phyloP scores from a whole-genome alignment of 2,888 invertebrate genomes.

The Alitta virens region DNA sequence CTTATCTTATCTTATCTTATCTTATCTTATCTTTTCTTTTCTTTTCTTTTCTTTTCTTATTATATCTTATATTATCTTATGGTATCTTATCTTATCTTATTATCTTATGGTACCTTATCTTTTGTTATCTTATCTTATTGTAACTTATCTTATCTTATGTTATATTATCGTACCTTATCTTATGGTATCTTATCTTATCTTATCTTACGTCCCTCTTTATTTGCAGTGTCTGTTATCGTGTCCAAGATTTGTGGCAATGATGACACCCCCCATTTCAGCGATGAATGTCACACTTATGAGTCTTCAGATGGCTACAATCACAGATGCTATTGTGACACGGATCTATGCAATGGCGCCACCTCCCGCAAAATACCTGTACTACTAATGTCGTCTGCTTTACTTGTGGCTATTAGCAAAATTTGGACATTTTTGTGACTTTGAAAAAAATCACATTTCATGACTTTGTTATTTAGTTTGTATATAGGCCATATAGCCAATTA shows the following conservation, averaged over 20 bases:
- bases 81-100: not conserved
- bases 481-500: no score
- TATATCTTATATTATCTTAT: no score
- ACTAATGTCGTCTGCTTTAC: not conserved
- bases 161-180: no score
- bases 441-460: no score
- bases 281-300: constrained; percentile 27
- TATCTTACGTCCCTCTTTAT: not conserved
- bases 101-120: no score
- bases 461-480: no score
- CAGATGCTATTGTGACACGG: constrained; percentile 27
- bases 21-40: no score
- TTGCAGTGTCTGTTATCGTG: constrained; percentile 23
- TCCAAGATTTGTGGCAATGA: constrained; percentile 28
- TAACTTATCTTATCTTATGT: no score
- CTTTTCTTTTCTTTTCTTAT: no score
- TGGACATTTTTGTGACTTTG: no score
- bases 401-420: no score
- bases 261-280: constrained; percentile 20
- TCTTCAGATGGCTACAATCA: constrained; percentile 23
- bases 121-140: no score
- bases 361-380: not conserved
- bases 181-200: not conserved
- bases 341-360: constrained; percentile 31
- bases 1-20: not conserved